Evolutionary conservation across 2,113 vertebrate genomes (phyloP).

Genomic region (Kobus ellipsiprymnus): DNA sequence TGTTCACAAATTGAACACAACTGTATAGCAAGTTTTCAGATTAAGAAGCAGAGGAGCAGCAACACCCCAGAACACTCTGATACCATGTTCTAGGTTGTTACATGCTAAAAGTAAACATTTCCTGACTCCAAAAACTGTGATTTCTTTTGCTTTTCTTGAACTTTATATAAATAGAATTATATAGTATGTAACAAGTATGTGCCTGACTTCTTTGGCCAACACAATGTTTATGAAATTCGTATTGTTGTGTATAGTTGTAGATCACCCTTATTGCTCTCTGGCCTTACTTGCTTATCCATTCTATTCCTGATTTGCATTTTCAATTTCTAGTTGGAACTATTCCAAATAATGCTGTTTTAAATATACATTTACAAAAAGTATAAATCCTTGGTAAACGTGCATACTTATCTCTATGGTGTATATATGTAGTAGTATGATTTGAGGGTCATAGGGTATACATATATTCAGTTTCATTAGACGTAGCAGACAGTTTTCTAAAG

Average conservation of each 20-base stretch:
- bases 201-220: neutral
- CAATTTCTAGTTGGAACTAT: constrained; percentile 13
- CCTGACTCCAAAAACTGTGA: neutral
- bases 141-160: neutral
- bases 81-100: neutral
- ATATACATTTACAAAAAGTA: neutral
- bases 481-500: neutral
- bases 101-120: neutral
- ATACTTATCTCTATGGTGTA: neutral
- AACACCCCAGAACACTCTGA: neutral
- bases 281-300: neutral
- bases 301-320: neutral
- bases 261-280: neutral
- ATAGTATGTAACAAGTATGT: neutral
- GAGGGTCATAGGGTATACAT: neutral
- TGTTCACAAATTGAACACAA: neutral
- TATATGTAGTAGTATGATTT: neutral
- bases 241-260: neutral
- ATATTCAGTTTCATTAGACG: neutral
- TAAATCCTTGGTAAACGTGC: neutral
- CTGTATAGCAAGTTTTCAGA: neutral
- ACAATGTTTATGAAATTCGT: neutral
- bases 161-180: neutral
- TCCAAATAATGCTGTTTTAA: neutral
- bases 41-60: neutral